A percentile compares a stretch with the other conserved stretches of the same genome.
phyloP scores from a whole-genome alignment of 1,140 invertebrate genomes.

The Pomacea maculata region DNA sequence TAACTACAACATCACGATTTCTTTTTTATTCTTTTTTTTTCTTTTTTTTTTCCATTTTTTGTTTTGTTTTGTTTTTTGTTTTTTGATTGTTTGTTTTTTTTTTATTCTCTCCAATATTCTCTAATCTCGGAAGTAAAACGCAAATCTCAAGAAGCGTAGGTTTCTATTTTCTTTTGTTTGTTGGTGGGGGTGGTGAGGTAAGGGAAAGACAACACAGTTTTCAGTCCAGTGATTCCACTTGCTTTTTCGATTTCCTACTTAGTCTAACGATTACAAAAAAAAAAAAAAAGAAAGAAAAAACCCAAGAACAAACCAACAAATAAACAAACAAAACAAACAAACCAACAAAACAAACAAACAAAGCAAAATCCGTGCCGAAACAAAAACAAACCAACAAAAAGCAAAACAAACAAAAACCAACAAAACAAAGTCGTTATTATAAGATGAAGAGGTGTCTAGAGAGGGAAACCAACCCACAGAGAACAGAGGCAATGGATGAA shows the following conservation, averaged over 20 bases:
- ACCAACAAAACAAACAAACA: background rate
- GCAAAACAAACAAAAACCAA: background rate
- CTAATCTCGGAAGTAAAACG: too few relatives aligned
- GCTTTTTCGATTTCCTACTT: background rate
- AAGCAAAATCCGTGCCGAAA: background rate
- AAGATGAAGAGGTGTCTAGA: slow-evolving; percentile 8
- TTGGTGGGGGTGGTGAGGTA: too few relatives aligned
- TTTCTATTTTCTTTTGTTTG: too few relatives aligned
- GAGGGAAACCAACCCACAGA: slow-evolving; percentile 6
- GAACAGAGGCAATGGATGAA: background rate
- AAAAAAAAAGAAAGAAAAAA: background rate
- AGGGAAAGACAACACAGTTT: too few relatives aligned
- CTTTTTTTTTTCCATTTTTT: too few relatives aligned
- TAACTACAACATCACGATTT: too few relatives aligned
- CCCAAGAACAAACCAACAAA: too few relatives aligned
- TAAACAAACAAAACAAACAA: background rate
- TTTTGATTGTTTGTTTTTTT: too few relatives aligned
- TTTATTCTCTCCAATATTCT: too few relatives aligned
- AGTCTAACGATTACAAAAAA: background rate
- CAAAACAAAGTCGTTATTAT: background rate
- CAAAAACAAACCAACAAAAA: background rate
- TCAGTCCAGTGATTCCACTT: background rate
- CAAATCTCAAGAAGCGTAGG: too few relatives aligned
- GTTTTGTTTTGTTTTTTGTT: too few relatives aligned
- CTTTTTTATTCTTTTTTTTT: too few relatives aligned